These are phyloP conservation scores for Agapetus fuscipes DNA, from an alignment of 2,888 invertebrate genomes.

Conservation along the genomic window DNA sequence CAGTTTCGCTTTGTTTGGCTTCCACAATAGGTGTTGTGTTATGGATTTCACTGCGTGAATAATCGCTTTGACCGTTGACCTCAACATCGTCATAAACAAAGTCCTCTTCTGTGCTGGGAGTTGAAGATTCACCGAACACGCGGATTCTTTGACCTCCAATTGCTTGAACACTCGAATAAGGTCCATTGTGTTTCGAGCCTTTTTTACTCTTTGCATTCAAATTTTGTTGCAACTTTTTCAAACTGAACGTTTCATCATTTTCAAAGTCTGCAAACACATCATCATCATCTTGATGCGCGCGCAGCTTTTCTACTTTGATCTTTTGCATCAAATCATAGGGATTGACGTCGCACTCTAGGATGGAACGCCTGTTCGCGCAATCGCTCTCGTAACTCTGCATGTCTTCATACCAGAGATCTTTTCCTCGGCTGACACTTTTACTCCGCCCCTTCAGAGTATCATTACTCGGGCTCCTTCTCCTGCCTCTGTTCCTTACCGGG, in stretches of 20 bases:
- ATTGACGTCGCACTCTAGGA: conserved; percentile 74
- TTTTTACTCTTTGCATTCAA: conserved; percentile 17
- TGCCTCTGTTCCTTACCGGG: conserved; percentile 45
- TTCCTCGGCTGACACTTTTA: conserved; percentile 41
- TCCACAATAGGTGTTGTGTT: conserved; percentile 25
- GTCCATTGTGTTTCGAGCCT: conserved; percentile 26
- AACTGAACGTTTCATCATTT: conserved; percentile 16
- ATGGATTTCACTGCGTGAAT: conserved; percentile 13
- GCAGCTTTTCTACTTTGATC: conserved; percentile 34
- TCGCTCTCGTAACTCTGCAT: conserved; percentile 26
- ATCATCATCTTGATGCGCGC: conserved; percentile 44
- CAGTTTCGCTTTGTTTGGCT: conserved; percentile 35
- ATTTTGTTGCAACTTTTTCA: conserved; percentile 18
- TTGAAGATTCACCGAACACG: conserved; percentile 44
- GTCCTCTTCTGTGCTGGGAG: conserved; percentile 33
- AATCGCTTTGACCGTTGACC: conserved; percentile 14
- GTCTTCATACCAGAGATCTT: conserved; percentile 41
- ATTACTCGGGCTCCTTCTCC: conserved; percentile 35
- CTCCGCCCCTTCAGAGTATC: conserved; percentile 38
- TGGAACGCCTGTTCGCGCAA: conserved; percentile 51
- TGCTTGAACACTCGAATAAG: conserved; percentile 48
- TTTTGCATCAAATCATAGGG: conserved; percentile 71
- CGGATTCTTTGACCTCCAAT: conserved; percentile 62
- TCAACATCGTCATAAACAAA: conserved; percentile 38
- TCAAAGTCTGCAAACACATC: conserved; percentile 28